Conservation (phyloP, 2,113 vertebrate genomes). For the Protobothrops mucrosquamatus region DNA sequence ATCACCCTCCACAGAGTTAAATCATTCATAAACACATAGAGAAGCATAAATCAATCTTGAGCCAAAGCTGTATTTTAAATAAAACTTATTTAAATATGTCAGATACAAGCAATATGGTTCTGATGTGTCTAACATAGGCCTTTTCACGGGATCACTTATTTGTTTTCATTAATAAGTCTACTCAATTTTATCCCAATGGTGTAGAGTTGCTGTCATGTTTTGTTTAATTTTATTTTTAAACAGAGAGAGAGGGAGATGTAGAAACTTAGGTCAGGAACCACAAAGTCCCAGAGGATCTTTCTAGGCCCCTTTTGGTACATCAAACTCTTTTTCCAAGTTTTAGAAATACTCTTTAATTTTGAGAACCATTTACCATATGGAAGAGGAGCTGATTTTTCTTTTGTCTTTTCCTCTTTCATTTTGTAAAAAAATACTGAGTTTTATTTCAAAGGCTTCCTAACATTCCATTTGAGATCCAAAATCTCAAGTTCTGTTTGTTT, state of each 20-base stretch:
- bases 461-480: background rate
- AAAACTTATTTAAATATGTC: background rate
- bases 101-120: background rate
- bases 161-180: background rate
- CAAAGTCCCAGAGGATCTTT: background rate
- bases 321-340: background rate
- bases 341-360: background rate
- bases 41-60: background rate
- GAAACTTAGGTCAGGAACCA: background rate
- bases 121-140: background rate
- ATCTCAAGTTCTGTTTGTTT: background rate
- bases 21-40: background rate
- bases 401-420: background rate
- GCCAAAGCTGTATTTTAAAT: background rate
- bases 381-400: background rate
- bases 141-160: background rate
- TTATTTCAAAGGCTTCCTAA: background rate
- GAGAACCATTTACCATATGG: background rate
- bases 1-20: background rate
- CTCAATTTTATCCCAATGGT: background rate
- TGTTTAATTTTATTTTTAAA: background rate
- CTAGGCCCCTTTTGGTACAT: background rate
- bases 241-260: background rate
- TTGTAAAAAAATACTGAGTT: background rate
- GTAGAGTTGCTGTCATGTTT: background rate